A percentile compares a stretch with the other conserved stretches of the same genome.
Evolutionary conservation across 2,888 invertebrate genomes (phyloP).

Genomic region (Trissolcus japonicus): DNA sequence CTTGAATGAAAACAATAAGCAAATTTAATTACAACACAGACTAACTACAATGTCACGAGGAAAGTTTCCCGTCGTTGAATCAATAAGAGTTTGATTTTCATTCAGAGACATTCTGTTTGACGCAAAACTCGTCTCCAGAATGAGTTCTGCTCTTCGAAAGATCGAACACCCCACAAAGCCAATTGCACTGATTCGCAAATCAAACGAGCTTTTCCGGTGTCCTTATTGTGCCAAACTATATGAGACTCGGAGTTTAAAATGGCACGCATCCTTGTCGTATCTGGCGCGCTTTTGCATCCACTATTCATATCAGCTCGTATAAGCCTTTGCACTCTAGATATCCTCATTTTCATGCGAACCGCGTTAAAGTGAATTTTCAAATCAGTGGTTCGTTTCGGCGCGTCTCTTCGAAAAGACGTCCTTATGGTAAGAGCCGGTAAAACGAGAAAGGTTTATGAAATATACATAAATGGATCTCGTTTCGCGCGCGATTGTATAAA

Average conservation of each 20-base stretch:
- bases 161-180: constrained; percentile 45
- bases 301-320: constrained; percentile 47
- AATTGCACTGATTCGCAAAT: constrained; percentile 45
- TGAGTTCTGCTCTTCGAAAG: constrained; percentile 26
- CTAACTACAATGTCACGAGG: no score
- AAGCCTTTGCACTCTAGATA: constrained; percentile 10
- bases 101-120: constrained; percentile 14
- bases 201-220: constrained; percentile 34
- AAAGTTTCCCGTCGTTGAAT: no score
- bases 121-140: constrained; percentile 24
- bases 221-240: constrained; percentile 34
- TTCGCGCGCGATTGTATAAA: constrained; percentile 45
- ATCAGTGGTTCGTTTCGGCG: constrained; percentile 44
- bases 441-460: constrained; percentile 52
- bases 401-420: constrained; percentile 45
- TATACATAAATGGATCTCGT: constrained; percentile 55
- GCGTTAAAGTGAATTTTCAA: constrained; percentile 54
- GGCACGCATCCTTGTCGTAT: constrained; percentile 49
- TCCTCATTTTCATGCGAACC: constrained; percentile 51
- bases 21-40: no score
- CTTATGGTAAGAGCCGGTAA: constrained; percentile 52
- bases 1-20: no score
- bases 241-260: constrained; percentile 38
- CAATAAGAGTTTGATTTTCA: constrained; percentile 16
- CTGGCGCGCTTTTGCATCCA: constrained; percentile 45